phyloP scores from a whole-genome alignment of 2,888 invertebrate genomes.

The Ectropis crepuscularia region DNA sequence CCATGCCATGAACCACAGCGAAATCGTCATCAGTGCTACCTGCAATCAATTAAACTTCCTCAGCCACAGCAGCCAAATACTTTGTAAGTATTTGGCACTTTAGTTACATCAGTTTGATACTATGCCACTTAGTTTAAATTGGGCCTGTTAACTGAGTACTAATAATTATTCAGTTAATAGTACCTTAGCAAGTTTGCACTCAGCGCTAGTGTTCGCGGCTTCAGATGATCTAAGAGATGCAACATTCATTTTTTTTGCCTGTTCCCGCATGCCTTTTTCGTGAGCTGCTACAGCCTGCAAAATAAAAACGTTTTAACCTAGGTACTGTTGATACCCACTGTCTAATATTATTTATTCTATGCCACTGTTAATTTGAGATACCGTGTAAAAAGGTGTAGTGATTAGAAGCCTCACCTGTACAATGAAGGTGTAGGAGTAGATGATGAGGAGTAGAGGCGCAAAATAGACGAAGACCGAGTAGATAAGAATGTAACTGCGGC shows the following conservation, averaged over 20 bases:
- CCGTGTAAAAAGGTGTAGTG: too few species aligned
- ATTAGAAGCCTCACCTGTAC: slow-evolving; percentile 84
- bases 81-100: neutral
- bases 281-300: slow-evolving; percentile 91
- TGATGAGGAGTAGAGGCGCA: slow-evolving; percentile 90
- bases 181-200: slow-evolving; percentile 94
- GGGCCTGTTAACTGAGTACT: too few species aligned
- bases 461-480: slow-evolving; percentile 93
- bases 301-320: slow-evolving; percentile 18
- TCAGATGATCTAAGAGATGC: slow-evolving; percentile 93
- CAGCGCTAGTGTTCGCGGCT: slow-evolving; percentile 91
- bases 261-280: slow-evolving; percentile 94
- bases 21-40: slow-evolving; percentile 95
- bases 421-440: slow-evolving; percentile 95
- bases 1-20: slow-evolving; percentile 97
- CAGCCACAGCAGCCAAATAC: neutral
- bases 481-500: slow-evolving; percentile 91
- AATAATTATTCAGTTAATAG: too few species aligned
- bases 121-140: too few species aligned
- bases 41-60: slow-evolving; percentile 48
- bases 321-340: too few species aligned
- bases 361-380: too few species aligned
- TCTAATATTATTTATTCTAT: too few species aligned
- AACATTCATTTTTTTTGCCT: slow-evolving; percentile 97
- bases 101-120: neutral